Evolutionary conservation across 1,140 invertebrate species (phyloP), one percentile per base, ranked within the genome.

Genomic region (Harpegnathos saltator): DNA sequence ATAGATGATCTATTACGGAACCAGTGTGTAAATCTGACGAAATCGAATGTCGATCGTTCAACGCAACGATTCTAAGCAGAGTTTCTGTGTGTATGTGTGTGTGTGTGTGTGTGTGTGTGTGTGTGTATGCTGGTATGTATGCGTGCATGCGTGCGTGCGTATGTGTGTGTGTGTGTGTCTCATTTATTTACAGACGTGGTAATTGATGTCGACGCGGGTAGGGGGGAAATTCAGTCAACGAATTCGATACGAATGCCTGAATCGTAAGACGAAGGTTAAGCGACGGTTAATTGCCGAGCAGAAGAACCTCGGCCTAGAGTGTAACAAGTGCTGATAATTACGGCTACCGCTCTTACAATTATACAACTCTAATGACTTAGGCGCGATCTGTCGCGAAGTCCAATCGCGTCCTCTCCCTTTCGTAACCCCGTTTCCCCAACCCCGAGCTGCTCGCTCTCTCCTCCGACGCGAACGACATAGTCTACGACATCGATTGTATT

Each of bases 401-500:
- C 48, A 77, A 56, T 77, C 48, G 62, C 48, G 66, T 66, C 74
- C 74, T 66, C 62, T 9, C 38, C 62, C 19, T 26, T 26, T 65
- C 44, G 44, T 44, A 38, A n/a, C n/a, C n/a, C n/a, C 26, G 15
- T 77, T 65, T 48, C 24, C 61, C 58, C 50, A 66, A 44, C 11
- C 19, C 19, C 15, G 15, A 56, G 22, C 61, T 61, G 4, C 44
- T 66, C 54, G 38, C 48, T 54, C 62, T 14, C 11, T 54, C 54
- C n/a, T n/a, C 24, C 26, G 44, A 77, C 50, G 50, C 50, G 74
- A 19, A 77, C 44, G 73, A 77, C 44, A 77, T 24, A 52, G 54
- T 77, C 74, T 77, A 77, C 48, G 50, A 77, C 74, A 77, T 77
- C 74, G 15, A 77, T 65, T 77, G 73, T 65, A 65, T 54, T 61